Evolutionary conservation across 2,888 invertebrate species (phyloP).

Genomic region (Idaea biselata): DNA sequence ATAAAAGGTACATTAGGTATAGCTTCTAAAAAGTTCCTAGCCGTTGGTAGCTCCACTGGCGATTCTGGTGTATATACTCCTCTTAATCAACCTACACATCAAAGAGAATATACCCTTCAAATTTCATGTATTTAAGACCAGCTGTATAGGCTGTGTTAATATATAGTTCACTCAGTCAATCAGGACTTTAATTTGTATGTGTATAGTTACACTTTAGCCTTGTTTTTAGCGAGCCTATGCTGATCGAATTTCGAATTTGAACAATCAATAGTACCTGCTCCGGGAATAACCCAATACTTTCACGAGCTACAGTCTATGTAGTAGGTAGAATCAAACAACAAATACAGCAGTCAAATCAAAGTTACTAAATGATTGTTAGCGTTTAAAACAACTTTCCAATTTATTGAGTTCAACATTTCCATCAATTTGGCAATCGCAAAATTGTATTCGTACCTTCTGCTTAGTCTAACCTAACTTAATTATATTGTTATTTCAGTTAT

Average conservation of each 20-base stretch:
- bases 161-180: no score
- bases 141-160: no score
- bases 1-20: no score
- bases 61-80: no score
- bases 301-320: conserved; percentile 25
- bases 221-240: neutral
- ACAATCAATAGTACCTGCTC: neutral
- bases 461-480: neutral
- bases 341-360: conserved; percentile 42
- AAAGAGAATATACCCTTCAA: no score
- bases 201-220: neutral
- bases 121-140: no score
- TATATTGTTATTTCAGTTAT: neutral
- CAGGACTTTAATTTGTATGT: no score
- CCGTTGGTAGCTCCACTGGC: no score
- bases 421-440: neutral
- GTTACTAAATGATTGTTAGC: conserved; percentile 41
- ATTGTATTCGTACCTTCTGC: neutral
- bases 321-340: conserved; percentile 30
- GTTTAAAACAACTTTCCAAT: conserved; percentile 25
- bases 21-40: no score
- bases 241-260: neutral
- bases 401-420: neutral
- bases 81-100: no score
- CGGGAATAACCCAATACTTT: no score